phyloP scores from a whole-genome alignment of 2,888 invertebrate genomes.

The Drosophila tripunctata region DNA sequence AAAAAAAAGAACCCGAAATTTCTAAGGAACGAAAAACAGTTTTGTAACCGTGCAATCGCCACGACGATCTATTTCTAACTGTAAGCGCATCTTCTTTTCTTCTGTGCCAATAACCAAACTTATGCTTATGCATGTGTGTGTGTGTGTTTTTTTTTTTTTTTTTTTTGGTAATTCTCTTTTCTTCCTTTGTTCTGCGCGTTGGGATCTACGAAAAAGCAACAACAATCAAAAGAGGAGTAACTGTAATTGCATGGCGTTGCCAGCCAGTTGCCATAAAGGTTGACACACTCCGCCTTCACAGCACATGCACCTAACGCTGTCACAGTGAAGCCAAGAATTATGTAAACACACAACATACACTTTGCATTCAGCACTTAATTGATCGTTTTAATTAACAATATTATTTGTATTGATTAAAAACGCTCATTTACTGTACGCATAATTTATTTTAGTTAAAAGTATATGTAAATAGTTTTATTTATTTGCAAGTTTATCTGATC shows the following conservation, averaged over 20 bases:
- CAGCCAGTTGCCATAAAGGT: background rate
- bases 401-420: too few species aligned
- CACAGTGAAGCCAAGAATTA: background rate
- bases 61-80: conserved; percentile 41
- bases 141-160: background rate
- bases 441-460: too few species aligned
- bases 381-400: too few species aligned
- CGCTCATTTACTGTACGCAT: too few species aligned
- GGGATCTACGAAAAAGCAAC: background rate
- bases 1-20: conserved; percentile 6
- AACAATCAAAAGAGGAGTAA: background rate
- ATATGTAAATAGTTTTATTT: too few species aligned
- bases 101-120: background rate
- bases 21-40: background rate
- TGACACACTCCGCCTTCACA: too few species aligned
- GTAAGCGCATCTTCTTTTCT: conserved; percentile 23
- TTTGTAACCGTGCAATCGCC: conserved; percentile 29
- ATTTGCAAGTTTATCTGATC: too few species aligned
- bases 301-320: background rate
- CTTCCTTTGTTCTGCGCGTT: background rate
- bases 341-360: background rate
- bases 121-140: background rate
- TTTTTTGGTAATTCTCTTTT: background rate
- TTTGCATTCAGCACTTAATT: too few species aligned
- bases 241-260: conserved; percentile 8